A percentile compares a stretch with the other conserved stretches of the same genome.
Evolutionary conservation across 2,113 vertebrate species (phyloP).

Genomic region (Elachura formosa): DNA sequence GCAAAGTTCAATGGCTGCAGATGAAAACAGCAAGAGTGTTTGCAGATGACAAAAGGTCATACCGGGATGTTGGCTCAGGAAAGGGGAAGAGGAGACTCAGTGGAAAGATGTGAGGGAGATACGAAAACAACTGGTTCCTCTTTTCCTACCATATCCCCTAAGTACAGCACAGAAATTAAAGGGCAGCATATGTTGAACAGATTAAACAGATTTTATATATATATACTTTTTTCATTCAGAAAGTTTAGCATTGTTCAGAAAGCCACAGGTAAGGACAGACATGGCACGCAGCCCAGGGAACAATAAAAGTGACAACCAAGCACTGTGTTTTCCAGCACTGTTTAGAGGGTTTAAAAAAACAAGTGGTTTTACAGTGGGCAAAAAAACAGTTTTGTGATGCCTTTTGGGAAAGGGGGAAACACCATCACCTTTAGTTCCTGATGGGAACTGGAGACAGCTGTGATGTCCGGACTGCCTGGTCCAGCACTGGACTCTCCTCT

Average conservation of each 20-base stretch:
- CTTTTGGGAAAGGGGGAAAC: background rate
- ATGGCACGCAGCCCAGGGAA: rapidly evolving
- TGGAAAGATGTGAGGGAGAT: background rate
- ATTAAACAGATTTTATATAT: background rate
- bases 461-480: background rate
- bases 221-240: too few species aligned
- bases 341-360: background rate
- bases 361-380: background rate
- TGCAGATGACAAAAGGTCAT: conserved; percentile 27
- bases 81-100: conserved; percentile 34
- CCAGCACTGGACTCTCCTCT: background rate
- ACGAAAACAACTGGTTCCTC: background rate
- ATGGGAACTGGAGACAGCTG: background rate
- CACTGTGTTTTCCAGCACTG: background rate
- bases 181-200: background rate
- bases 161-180: background rate
- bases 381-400: background rate
- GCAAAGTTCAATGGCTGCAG: background rate
- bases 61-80: background rate
- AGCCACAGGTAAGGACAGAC: background rate
- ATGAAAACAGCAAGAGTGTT: background rate
- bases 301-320: background rate
- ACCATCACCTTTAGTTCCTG: background rate
- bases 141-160: background rate
- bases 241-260: background rate